These are phyloP conservation scores for Paraescarpia echinospica DNA, from an alignment of 1,140 invertebrate genomes.

Conservation along the genomic window DNA sequence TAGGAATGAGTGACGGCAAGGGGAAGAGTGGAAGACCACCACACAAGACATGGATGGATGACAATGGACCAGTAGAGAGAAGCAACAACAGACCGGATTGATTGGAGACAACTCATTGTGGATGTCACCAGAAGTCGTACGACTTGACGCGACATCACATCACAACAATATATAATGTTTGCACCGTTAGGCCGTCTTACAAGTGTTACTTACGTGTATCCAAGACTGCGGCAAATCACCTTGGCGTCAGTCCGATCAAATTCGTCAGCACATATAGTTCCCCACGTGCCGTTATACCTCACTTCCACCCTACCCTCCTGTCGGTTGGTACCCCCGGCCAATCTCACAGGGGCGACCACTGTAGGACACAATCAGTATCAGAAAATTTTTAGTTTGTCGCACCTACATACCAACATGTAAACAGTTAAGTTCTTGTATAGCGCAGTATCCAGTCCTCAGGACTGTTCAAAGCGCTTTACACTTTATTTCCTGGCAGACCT, in stretches of 20 bases:
- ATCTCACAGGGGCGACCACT: conserved; percentile 10
- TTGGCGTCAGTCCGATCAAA: conserved; percentile 24
- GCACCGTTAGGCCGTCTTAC: neutral
- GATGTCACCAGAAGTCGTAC: neutral
- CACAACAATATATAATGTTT: no score
- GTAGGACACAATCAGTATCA: neutral
- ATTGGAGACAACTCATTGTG: no score
- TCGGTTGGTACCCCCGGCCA: conserved; percentile 33
- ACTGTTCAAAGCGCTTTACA: no score
- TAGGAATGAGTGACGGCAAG: no score
- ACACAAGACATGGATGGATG: no score
- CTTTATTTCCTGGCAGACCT: no score
- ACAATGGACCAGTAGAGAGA: no score
- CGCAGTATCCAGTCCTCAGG: no score
- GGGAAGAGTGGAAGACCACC: no score
- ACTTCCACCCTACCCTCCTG: conserved; percentile 36
- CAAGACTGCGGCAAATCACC: conserved; percentile 30
- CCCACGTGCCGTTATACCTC: conserved; percentile 31
- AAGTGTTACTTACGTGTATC: neutral
- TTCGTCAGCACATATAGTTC: conserved; percentile 31
- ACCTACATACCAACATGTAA: no score
- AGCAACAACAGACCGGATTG: no score
- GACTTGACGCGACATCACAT: neutral
- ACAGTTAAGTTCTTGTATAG: no score
- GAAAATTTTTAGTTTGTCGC: neutral